A percentile compares a stretch with the other conserved stretches of the same genome.
Conservation (phyloP, 2,888 invertebrate species). For the Caenorhabditis sp. region DNA sequence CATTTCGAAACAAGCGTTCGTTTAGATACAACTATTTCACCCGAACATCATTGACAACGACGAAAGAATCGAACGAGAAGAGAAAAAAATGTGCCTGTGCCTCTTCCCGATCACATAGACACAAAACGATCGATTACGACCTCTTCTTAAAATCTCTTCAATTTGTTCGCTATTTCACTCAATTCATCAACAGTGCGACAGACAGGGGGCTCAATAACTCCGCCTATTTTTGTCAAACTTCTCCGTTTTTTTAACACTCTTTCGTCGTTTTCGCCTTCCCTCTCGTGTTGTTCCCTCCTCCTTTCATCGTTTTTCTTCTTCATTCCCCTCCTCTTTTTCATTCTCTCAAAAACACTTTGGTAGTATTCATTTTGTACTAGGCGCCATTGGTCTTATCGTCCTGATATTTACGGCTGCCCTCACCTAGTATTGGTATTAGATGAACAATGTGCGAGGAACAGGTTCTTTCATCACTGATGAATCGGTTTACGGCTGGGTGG, state of each 20-base stretch:
- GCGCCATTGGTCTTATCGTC: not conserved
- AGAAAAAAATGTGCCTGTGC: not conserved
- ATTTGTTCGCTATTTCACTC: not conserved
- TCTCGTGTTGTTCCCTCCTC: not conserved
- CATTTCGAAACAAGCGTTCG: not conserved
- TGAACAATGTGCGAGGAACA: not conserved
- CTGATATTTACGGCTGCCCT: not conserved
- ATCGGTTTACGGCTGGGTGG: constrained; percentile 6
- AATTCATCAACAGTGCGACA: not conserved
- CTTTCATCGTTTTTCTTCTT: not conserved
- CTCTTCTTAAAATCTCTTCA: not conserved
- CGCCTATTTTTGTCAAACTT: not conserved
- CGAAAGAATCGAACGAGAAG: not conserved
- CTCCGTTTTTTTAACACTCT: not conserved
- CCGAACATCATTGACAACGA: not conserved
- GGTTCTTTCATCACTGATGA: not conserved
- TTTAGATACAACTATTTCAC: not conserved
- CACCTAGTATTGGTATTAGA: not conserved
- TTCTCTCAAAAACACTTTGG: constrained; percentile 1
- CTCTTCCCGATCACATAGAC: not conserved
- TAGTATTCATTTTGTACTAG: not conserved
- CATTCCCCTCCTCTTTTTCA: not conserved
- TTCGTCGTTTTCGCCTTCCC: not conserved
- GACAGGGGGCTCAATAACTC: not conserved
- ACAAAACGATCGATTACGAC: constrained; percentile 1